phyloP scores from a whole-genome alignment of 2,888 invertebrate genomes.

The Tiliacea citrago region DNA sequence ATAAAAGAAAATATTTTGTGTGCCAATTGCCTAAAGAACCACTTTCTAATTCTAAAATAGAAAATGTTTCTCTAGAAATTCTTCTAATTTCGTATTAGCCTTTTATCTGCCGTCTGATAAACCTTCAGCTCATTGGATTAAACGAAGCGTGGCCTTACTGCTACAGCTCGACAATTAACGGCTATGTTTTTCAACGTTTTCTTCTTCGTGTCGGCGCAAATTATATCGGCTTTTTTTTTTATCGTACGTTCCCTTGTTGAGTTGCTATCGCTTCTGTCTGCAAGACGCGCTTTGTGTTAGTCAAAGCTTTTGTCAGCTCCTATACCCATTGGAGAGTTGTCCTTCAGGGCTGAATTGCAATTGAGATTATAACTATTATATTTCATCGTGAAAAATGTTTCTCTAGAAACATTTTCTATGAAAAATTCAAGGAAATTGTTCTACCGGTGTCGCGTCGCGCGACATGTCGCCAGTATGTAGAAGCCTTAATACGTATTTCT shows the following conservation, averaged over 20 bases:
- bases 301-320: neutral
- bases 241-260: too few species aligned
- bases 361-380: conserved; percentile 6
- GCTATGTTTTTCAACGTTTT: neutral
- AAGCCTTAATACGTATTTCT: too few species aligned
- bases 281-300: neutral
- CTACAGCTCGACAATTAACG: conserved; percentile 92
- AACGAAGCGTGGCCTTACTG: conserved; percentile 94
- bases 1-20: too few species aligned
- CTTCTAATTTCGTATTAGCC: conserved; percentile 95
- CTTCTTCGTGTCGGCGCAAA: neutral
- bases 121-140: conserved; percentile 94
- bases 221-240: neutral
- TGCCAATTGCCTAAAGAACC: too few species aligned
- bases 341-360: neutral
- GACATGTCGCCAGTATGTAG: too few species aligned
- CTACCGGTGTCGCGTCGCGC: too few species aligned
- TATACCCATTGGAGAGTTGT: neutral
- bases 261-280: neutral
- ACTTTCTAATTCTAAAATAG: too few species aligned
- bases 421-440: too few species aligned
- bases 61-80: too few species aligned
- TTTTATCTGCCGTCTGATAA: conserved; percentile 93
- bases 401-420: too few species aligned
- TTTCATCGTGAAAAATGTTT: too few species aligned